A percentile compares a stretch with the other conserved stretches of the same genome.
phyloP scores from a whole-genome alignment of 2,888 invertebrate genomes.

The Perithous albicinctus region DNA sequence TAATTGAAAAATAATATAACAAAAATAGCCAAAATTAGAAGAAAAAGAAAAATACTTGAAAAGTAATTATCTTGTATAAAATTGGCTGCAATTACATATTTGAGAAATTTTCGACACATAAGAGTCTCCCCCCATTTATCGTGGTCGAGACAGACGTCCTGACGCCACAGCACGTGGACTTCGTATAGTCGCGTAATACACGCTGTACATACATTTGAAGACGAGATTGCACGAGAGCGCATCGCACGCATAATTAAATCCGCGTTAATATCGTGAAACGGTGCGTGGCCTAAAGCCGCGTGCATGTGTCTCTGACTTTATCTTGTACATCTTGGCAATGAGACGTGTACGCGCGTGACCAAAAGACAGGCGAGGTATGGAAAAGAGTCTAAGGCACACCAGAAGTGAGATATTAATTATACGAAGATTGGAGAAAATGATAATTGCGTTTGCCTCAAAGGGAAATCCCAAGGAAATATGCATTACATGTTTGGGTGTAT shows the following conservation, averaged over 20 bases:
- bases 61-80: not conserved
- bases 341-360: constrained; percentile 37
- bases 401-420: constrained; percentile 60
- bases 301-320: constrained; percentile 55
- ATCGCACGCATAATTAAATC: constrained; percentile 77
- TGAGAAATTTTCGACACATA: not conserved
- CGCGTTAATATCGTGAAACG: constrained; percentile 80
- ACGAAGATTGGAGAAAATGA: constrained; percentile 48
- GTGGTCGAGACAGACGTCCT: constrained; percentile 36
- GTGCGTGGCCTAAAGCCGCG: constrained; percentile 64
- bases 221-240: constrained; percentile 62
- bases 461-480: constrained; percentile 1
- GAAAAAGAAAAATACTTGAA: no score
- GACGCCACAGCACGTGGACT: constrained; percentile 42
- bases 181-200: constrained; percentile 49
- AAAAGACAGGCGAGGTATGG: not conserved
- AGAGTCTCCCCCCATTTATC: constrained; percentile 39
- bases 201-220: constrained; percentile 48
- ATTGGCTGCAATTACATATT: not conserved
- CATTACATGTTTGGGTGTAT: no score
- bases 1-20: no score
- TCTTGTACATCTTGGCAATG: constrained; percentile 50
- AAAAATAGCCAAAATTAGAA: no score
- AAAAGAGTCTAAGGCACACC: constrained; percentile 23
- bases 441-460: constrained; percentile 29